Evolutionary conservation across 2,888 invertebrate genomes (phyloP).

Genomic region (Ellobium chinense): DNA sequence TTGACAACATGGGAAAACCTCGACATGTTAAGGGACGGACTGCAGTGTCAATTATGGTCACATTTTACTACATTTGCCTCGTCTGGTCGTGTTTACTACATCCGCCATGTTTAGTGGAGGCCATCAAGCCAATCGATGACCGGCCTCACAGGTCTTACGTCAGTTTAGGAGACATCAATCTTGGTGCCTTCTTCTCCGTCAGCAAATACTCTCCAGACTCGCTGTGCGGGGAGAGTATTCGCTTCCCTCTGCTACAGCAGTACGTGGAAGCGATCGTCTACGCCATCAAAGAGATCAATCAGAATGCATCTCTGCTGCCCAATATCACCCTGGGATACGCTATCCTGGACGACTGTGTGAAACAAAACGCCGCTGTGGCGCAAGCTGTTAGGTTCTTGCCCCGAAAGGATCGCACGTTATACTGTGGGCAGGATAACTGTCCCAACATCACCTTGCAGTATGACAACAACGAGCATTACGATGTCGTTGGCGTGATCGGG

Average conservation of each 20-base stretch:
- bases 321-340: slow-evolving; percentile 47
- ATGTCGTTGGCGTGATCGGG: slow-evolving; percentile 40
- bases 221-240: slow-evolving; percentile 14
- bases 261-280: slow-evolving; percentile 40
- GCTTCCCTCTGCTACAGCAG: slow-evolving; percentile 27
- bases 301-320: neutral
- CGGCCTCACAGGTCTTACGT: slow-evolving; percentile 15
- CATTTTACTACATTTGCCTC: neutral
- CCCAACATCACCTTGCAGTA: neutral
- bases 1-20: neutral
- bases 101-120: neutral
- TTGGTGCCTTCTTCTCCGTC: slow-evolving; percentile 30
- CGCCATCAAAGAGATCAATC: slow-evolving; percentile 40
- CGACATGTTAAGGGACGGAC: neutral
- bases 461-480: slow-evolving; percentile 8
- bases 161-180: slow-evolving; percentile 27
- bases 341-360: slow-evolving; percentile 46
- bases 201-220: slow-evolving; percentile 9
- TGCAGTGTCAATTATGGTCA: neutral
- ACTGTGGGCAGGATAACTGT: neutral
- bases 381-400: slow-evolving; percentile 47
- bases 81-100: neutral
- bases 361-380: slow-evolving; percentile 37
- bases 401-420: neutral
- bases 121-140: slow-evolving; percentile 8